Percentiles rank a stretch among this genome's conserved stretches.
phyloP scores from a whole-genome alignment of 2,888 invertebrate genomes.

The Callosobruchus maculatus region DNA sequence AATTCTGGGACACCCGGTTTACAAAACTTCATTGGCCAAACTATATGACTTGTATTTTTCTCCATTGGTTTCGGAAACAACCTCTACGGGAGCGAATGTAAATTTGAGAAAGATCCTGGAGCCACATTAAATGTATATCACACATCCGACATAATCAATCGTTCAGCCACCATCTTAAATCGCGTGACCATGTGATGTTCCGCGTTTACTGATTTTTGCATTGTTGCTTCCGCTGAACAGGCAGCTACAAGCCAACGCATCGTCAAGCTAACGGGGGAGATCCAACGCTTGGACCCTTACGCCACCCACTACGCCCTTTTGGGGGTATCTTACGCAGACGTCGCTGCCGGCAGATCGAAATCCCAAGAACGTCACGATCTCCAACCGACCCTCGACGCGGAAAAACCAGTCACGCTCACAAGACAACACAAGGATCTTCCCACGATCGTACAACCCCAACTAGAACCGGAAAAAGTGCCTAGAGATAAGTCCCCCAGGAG shows the following conservation, averaged over 20 bases:
- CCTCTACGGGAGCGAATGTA: background rate
- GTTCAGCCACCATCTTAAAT: slow-evolving; percentile 45
- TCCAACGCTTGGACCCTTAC: slow-evolving; percentile 75
- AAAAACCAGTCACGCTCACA: slow-evolving; percentile 11
- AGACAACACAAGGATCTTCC: background rate
- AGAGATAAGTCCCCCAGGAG: slow-evolving; percentile 45
- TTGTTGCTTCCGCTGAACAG: slow-evolving; percentile 36
- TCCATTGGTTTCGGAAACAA: background rate
- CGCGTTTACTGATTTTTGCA: slow-evolving; percentile 39
- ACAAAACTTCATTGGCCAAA: no score
- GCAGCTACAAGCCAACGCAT: slow-evolving; percentile 61
- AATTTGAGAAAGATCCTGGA: no score
- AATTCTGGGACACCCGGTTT: no score
- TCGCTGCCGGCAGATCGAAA: slow-evolving; percentile 60
- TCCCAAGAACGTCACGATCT: slow-evolving; percentile 34
- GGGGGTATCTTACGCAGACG: slow-evolving; percentile 63
- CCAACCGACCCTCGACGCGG: slow-evolving; percentile 21
- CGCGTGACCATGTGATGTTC: slow-evolving; percentile 15
- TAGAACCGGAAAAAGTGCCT: background rate
- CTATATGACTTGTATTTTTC: no score
- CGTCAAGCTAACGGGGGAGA: slow-evolving; percentile 67
- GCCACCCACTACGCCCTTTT: slow-evolving; percentile 54
- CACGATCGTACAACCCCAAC: background rate
- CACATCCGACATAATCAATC: background rate
- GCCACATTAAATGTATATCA: no score